phyloP scores from a whole-genome alignment of 1,140 invertebrate species.

The Saccostrea echinata region DNA sequence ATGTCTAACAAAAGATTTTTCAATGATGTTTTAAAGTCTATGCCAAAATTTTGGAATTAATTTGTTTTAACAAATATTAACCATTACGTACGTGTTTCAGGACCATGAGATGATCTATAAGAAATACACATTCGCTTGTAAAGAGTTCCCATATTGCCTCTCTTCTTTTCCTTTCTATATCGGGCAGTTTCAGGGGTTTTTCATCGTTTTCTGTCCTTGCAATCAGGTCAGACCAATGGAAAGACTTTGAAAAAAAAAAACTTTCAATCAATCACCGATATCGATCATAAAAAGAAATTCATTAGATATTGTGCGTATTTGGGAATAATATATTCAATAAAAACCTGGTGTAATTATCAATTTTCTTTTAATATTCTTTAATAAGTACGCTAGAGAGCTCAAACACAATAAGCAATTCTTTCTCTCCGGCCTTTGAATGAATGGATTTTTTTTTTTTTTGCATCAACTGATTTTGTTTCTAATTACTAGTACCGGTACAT shows the following conservation, averaged over 20 bases:
- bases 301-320: background rate
- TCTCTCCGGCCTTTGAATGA: no score
- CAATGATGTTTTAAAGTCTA: no score
- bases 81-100: slow-evolving; percentile 84
- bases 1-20: no score
- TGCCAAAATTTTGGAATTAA: background rate
- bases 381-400: no score
- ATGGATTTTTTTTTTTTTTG: no score
- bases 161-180: slow-evolving; percentile 78
- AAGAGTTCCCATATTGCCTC: slow-evolving; percentile 87
- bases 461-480: no score
- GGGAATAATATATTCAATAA: no score
- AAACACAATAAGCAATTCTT: no score
- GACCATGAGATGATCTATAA: slow-evolving; percentile 87
- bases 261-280: background rate
- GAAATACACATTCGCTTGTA: slow-evolving; percentile 85
- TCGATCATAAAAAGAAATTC: background rate
- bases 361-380: no score
- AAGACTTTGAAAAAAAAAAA: slow-evolving; percentile 68
- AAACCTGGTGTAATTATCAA: no score
- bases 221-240: slow-evolving; percentile 81
- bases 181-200: slow-evolving; percentile 66
- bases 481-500: no score
- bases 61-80: background rate
- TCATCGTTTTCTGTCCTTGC: slow-evolving; percentile 71